Evolutionary conservation across 2,888 invertebrate species (phyloP).

Genomic region (Chymomyza procnemis): DNA sequence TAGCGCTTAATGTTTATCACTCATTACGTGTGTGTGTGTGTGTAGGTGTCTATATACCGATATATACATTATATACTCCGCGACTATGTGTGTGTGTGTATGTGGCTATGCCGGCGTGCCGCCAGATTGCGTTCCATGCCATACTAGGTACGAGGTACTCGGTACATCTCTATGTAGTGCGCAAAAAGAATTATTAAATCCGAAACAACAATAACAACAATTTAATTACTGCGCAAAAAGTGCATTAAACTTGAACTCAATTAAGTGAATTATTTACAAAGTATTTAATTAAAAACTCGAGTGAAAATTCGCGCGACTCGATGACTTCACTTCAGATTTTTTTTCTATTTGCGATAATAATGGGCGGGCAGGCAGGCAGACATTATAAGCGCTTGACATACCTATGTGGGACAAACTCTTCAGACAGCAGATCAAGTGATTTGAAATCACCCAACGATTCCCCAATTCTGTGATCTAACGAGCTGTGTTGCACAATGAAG

Average conservation of each 20-base stretch:
- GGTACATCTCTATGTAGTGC: neutral
- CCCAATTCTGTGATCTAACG: too few species aligned
- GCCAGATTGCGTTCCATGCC: slow-evolving; percentile 34
- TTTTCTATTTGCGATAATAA: too few species aligned
- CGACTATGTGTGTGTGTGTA: neutral
- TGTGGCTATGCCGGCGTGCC: slow-evolving; percentile 48
- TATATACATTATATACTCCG: neutral
- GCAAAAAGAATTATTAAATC: slow-evolving; percentile 16
- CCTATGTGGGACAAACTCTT: too few species aligned
- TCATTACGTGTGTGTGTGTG: neutral
- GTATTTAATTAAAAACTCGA: slow-evolving; percentile 8
- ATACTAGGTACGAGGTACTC: neutral
- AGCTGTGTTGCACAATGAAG: too few species aligned
- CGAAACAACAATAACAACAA: slow-evolving; percentile 28
- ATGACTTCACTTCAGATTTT: slow-evolving; percentile 1
- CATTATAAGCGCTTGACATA: too few species aligned
- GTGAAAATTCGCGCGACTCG: neutral
- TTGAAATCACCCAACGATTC: too few species aligned
- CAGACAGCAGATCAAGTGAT: too few species aligned
- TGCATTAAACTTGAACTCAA: slow-evolving; percentile 64
- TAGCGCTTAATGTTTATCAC: neutral
- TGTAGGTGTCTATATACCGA: neutral
- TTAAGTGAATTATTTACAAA: slow-evolving; percentile 26
- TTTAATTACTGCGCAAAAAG: slow-evolving; percentile 53
- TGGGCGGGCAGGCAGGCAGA: too few species aligned